Percentiles rank a stretch among this genome's conserved stretches.
Conservation (phyloP, 2,888 invertebrate genomes). For the Chirona hameri region DNA sequence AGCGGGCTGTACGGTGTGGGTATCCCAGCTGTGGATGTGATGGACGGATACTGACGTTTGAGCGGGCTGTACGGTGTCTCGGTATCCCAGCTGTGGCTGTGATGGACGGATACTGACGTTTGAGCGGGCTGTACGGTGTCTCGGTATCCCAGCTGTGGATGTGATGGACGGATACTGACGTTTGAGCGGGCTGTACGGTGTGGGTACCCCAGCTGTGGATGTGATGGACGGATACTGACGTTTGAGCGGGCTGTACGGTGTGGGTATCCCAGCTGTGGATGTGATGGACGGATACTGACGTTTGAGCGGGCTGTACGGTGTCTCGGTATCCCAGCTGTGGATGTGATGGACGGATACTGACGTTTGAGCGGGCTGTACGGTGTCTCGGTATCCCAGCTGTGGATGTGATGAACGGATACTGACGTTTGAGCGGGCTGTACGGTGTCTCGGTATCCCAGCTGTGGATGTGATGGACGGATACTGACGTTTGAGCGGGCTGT, state of each 20-base stretch:
- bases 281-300: constrained; percentile 47
- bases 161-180: constrained; percentile 47
- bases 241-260: constrained; percentile 35
- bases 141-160: constrained; percentile 41
- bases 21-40: constrained; percentile 41
- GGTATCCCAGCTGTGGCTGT: constrained; percentile 41
- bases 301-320: constrained; percentile 35
- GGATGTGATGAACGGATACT: constrained; percentile 47
- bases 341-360: constrained; percentile 46
- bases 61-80: constrained; percentile 36
- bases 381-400: constrained; percentile 36
- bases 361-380: constrained; percentile 39
- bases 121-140: constrained; percentile 35
- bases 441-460: constrained; percentile 36
- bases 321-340: constrained; percentile 41
- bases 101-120: constrained; percentile 47
- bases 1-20: constrained; percentile 36
- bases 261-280: constrained; percentile 41
- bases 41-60: constrained; percentile 47
- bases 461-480: constrained; percentile 46
- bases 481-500: constrained; percentile 42
- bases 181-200: constrained; percentile 35
- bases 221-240: constrained; percentile 47
- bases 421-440: constrained; percentile 40
- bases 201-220: constrained; percentile 41